phyloP scores from a whole-genome alignment of 92 coral and sea anemone species.

The Phenganax marumi region DNA sequence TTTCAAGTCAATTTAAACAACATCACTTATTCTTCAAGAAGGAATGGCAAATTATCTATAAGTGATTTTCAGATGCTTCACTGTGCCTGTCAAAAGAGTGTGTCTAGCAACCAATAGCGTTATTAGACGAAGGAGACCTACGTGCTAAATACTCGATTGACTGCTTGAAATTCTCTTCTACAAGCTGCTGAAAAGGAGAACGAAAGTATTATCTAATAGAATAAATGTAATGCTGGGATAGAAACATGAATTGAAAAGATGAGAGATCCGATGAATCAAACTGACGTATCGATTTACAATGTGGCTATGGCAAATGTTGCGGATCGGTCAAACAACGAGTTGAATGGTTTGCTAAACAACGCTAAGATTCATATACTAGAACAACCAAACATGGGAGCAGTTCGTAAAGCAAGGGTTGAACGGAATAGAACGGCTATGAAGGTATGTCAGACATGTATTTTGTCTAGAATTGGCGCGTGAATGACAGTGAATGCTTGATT shows the following conservation, averaged over 20 bases:
- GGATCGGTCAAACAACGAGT: conserved; percentile 12
- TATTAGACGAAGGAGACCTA: not conserved
- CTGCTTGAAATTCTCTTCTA: conserved; percentile 3
- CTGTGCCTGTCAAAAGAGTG: conserved; percentile 9
- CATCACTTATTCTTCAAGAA: not conserved
- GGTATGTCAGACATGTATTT: conserved; percentile 62
- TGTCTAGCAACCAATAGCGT: conserved; percentile 11
- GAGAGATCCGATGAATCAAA: conserved; percentile 44
- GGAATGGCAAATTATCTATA: not conserved
- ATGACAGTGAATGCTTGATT: conserved; percentile 18
- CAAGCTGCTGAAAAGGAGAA: conserved; percentile 11
- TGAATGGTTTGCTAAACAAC: conserved; percentile 32
- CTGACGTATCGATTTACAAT: conserved; percentile 40
- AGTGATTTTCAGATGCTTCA: not conserved
- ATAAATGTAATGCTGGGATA: not conserved
- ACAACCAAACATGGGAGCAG: conserved; percentile 86
- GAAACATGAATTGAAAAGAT: conserved; percentile 35
- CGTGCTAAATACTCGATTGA: not conserved
- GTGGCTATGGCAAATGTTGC: conserved; percentile 4
- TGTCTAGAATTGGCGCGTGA: conserved; percentile 22
- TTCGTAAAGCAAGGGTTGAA: conserved; percentile 65
- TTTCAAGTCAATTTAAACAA: not conserved
- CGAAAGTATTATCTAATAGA: not conserved
- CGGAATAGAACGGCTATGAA: conserved; percentile 84
- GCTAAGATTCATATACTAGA: conserved; percentile 48